phyloP scores from a whole-genome alignment of 2,888 invertebrate genomes.

The Leucophenga maculata region DNA sequence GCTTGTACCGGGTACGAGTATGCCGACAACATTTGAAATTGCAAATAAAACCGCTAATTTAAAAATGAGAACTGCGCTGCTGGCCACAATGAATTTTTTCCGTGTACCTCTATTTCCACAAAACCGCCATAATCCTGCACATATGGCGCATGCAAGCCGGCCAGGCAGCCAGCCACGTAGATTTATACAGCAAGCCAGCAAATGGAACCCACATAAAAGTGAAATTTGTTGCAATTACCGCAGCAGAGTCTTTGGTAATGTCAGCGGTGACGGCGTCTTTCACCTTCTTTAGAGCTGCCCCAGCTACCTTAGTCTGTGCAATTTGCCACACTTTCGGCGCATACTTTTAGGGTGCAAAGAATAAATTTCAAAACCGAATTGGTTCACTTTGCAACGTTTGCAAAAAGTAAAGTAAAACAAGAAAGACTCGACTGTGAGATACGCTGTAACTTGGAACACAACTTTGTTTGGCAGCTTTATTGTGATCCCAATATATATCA shows the following conservation, averaged over 20 bases:
- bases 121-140: constrained; percentile 39
- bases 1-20: not conserved
- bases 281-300: constrained; percentile 49
- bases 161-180: constrained; percentile 29
- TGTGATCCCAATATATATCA: not conserved
- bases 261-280: constrained; percentile 46
- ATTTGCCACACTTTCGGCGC: constrained; percentile 59
- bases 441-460: too few species aligned
- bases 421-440: too few species aligned
- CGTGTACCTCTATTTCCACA: not conserved
- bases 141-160: constrained; percentile 37
- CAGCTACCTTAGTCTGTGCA: constrained; percentile 36
- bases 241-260: not conserved
- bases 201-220: constrained; percentile 47
- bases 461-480: too few species aligned
- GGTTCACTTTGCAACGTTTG: constrained; percentile 7
- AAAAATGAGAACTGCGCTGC: constrained; percentile 60
- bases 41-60: constrained; percentile 67
- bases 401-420: constrained; percentile 14
- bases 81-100: constrained; percentile 21
- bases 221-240: constrained; percentile 65
- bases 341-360: constrained; percentile 23
- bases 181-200: constrained; percentile 19
- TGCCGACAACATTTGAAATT: constrained; percentile 41
- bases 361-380: not conserved